phyloP scores from a whole-genome alignment of 2,797 vertebrate genomes.

The Helicolenus hilgendorfi region DNA sequence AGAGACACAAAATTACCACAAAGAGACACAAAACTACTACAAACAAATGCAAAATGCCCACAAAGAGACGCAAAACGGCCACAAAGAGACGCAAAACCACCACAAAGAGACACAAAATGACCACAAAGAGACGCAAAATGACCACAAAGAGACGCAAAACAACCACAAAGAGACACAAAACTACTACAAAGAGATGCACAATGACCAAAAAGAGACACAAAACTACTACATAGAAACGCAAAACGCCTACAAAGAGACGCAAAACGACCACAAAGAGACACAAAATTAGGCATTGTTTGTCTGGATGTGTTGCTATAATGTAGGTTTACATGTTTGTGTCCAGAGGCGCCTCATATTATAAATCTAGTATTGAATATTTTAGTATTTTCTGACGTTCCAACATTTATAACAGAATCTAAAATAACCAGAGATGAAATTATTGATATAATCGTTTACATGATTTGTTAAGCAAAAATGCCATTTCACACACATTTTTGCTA shows the following conservation, averaged over 20 bases:
- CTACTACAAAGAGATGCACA: too few species aligned
- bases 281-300: not conserved
- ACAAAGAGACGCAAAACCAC: not conserved
- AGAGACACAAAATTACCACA: not conserved
- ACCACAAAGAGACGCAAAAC: not conserved
- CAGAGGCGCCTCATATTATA: too few species aligned
- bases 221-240: not conserved
- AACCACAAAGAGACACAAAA: not conserved
- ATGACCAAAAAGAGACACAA: not conserved
- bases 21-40: not conserved
- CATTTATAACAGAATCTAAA: not conserved
- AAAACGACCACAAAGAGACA: not conserved
- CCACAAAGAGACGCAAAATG: fast-evolving
- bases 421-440: not conserved
- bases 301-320: not conserved
- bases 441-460: not conserved
- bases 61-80: not conserved
- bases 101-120: too few species aligned
- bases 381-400: not conserved
- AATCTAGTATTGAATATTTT: not conserved
- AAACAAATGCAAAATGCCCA: fast-evolving
- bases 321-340: not conserved
- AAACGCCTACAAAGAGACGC: not conserved
- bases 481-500: not conserved
- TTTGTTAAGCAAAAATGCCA: not conserved